Evolutionary conservation across 92 coral and sea anemone species (phyloP), one percentile per base, ranked within the genome.

Genomic region (Porites rus): DNA sequence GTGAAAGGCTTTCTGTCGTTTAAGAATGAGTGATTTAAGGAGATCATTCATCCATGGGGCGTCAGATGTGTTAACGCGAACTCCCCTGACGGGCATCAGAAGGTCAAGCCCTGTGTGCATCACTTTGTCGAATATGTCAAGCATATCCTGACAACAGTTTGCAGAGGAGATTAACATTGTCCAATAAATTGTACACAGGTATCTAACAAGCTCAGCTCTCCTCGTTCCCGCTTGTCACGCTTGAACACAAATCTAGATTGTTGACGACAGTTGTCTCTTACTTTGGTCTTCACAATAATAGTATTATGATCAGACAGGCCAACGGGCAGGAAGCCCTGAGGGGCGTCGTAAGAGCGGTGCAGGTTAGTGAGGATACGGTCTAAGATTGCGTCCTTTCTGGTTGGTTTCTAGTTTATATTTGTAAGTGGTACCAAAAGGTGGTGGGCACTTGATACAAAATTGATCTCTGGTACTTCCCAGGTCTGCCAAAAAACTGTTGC

Each of bases 261-360:
- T 65, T 64, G 73, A 73, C 69, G 5, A 76, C 64, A 22, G 8
- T 43, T 77, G 8, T 77, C 71, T 24, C 91, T 72, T 3, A 52
- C 81, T 76, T 46, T 28, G 25, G 90, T 63, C 20, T 16, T 22
- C 11, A 76, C 81, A 17, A 38, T 74, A 20, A 87, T 68, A 13
- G 86, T 83, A 19, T 69, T 72, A 74, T 91, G 94, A 76, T 91
- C 94, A 56, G 86, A 91, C 25, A 91, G 86, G 70, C 88, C 90
- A 69, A 89, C 83, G n/a, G 85, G 88, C 14, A 83, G 72, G 20
- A 88, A 63, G 38, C 21, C 53, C 61, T 56, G 46, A 1, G 88
- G 81, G 10, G 20, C 77, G 5, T 72, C 72, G 60, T 84, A 90
- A 69, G 17, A 79, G 46, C 28, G 9, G 8, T 14, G 38, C 28